Base-by-base conservation (phyloP, 2,797 vertebrate species). In the Dromococcyx pavoninus region DNA sequence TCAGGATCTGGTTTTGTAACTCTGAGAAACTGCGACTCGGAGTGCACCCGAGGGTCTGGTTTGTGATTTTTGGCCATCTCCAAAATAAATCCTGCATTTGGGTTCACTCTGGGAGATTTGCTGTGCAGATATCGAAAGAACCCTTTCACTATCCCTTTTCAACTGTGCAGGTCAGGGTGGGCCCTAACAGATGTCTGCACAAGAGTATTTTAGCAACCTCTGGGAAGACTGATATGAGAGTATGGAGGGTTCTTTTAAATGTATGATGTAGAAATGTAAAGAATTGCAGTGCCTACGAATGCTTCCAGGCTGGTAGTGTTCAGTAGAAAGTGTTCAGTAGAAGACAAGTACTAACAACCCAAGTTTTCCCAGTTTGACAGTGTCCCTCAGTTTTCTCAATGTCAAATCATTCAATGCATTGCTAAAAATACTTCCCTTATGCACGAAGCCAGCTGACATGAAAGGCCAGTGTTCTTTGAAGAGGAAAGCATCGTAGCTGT, bases 341-440 rank as follows among this genome's bases (percentile, higher is more conserved):
- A 66, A 58, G 46, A 50, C 73, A 73, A 73, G 74, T 10, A 73
- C n/a, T 30, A 41, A 30, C 44, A 64, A n/a, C 12, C 35, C 77
- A 87, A 88, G 71, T 88, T 93, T 75, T 56, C 6, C 1, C 67
- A 66, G 77, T 58, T 43, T 13, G 39, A 76, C 71, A 79, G 44
- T 14, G 84, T 85, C 56, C 61, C 71, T 94, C 88, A 74, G 86
- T 87, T 93, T 86, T 93, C 89, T 93, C 94, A 94, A 96, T 92
- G 92, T 95, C 93, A 94, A 86, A 83, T 67, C 66, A 44, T 62
- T 89, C 83, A 28, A 39, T 37, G 35, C 70, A 10, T 11, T 37
- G 78, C 94, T 96, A 95, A 94, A 96, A 96, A 96, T 95, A 94
- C 73, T 78, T 43, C 11, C 44, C 60, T 65, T 65, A 35, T 87